phyloP scores from a whole-genome alignment of 1,140 invertebrate genomes.

The Myzus persicae region DNA sequence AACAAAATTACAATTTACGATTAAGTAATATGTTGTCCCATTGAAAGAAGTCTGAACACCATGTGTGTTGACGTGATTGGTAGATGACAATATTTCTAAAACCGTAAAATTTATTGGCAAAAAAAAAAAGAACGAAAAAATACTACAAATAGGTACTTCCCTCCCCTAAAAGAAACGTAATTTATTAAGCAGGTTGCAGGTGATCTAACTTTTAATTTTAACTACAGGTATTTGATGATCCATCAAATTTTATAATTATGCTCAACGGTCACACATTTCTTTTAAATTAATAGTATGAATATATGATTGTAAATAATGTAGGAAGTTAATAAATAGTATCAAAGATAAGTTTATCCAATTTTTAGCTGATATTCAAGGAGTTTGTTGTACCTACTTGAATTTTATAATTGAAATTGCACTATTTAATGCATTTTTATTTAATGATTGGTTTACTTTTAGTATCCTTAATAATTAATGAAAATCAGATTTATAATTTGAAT shows the following conservation, averaged over 20 bases:
- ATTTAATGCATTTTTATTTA: not conserved
- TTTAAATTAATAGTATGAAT: no score
- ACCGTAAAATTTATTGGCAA: not conserved
- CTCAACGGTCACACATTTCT: not conserved
- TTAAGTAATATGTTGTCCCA: not conserved
- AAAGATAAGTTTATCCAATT: no score
- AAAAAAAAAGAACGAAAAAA: not conserved
- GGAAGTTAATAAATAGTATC: no score
- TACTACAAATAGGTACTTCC: not conserved
- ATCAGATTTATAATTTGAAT: not conserved
- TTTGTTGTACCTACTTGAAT: no score
- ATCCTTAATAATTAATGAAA: not conserved
- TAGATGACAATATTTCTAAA: not conserved
- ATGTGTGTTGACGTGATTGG: not conserved
- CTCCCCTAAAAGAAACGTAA: no score
- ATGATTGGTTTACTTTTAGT: not conserved
- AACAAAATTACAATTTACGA: not conserved
- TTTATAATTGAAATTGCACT: no score
- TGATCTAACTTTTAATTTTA: not conserved
- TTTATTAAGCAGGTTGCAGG: not conserved
- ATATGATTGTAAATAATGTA: no score
- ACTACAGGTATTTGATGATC: not conserved
- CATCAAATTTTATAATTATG: not conserved
- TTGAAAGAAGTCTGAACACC: not conserved
- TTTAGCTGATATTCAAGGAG: no score